Percentiles rank a stretch among this genome's conserved stretches.
phyloP scores from a whole-genome alignment of 1,140 invertebrate species.

The Lepidurus apus region DNA sequence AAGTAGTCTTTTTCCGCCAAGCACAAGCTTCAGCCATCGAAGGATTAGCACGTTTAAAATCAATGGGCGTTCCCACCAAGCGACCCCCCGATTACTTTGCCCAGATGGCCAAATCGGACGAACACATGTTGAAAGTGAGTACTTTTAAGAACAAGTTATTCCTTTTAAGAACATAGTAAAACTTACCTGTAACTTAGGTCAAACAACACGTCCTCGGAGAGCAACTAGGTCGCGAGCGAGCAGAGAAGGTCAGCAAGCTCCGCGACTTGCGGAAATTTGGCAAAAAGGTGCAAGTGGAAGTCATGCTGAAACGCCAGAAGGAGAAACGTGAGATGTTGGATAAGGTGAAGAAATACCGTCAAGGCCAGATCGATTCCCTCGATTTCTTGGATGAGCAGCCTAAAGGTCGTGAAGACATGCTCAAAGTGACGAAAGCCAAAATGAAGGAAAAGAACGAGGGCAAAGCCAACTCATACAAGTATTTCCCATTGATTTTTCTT shows the following conservation, averaged over 20 bases:
- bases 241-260: conserved; percentile 82
- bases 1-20: conserved; percentile 85
- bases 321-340: conserved; percentile 54
- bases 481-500: not conserved
- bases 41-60: conserved; percentile 66
- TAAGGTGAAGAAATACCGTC: conserved; percentile 76
- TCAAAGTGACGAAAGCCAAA: conserved; percentile 44
- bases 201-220: conserved; percentile 76
- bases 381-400: conserved; percentile 75
- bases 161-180: not conserved
- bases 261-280: conserved; percentile 86
- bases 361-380: conserved; percentile 69
- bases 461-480: conserved; percentile 29
- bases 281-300: conserved; percentile 81
- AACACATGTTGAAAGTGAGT: conserved; percentile 90
- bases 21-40: conserved; percentile 80
- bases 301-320: conserved; percentile 64
- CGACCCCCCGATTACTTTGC: conserved; percentile 96
- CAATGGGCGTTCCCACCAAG: conserved; percentile 67
- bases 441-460: conserved; percentile 42
- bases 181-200: conserved; percentile 50
- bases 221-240: conserved; percentile 71
- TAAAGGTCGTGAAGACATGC: conserved; percentile 47
- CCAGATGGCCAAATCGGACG: conserved; percentile 96
- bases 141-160: not conserved